Evolutionary conservation across 2,113 vertebrate genomes (phyloP), one percentile per base, ranked within the genome.

Genomic region (Chaetorhynchus papuensis): DNA sequence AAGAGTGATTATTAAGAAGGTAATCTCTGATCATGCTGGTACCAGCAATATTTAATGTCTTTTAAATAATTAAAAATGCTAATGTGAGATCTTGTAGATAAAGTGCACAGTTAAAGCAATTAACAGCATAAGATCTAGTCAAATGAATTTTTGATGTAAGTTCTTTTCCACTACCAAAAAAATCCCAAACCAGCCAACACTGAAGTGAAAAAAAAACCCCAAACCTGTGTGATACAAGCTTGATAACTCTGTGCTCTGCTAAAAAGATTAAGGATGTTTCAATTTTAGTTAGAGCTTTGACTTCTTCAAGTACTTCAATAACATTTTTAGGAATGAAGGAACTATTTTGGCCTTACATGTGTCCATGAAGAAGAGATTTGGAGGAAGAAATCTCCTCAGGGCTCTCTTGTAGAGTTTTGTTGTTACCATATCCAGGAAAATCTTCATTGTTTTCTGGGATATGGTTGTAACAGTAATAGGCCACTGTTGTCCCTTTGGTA

Each of bases 61-160:
- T 83, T 68, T 94, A 91, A 95, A 89, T 95, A 87, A 93, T 94
- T 84, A 56, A 89, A 94, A 89, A 70, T 68, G 37, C 22, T 82
- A 44, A 64, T 60, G 9, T 66, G 37, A 68, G 24, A 26, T 68
- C 69, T 66, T 84, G 44, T 77, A 52, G 37, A 66, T 39, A 15
- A 90, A 84, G 6, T 41, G 17, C 54, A 71, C 39, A 56, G 50
- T 71, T 72, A 86, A 83, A n/a, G 31, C 63, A 90, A 61, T 77
- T 88, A 86, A 44, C 11, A 72, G 23, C 4, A 11, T 79, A 64
- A 54, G 35, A 70, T 64, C 30, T 54, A 42, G 42, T 64, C 30
- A 88, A 37, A 45, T 45, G 2, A 71, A 12, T 70, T 78, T 78
- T 69, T 54, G 18, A 39, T 93, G 7, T 26, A 66, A 85, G 20